Evolutionary conservation across 1,140 invertebrate genomes (phyloP).

Genomic region (Stegodyphus mimosarum): DNA sequence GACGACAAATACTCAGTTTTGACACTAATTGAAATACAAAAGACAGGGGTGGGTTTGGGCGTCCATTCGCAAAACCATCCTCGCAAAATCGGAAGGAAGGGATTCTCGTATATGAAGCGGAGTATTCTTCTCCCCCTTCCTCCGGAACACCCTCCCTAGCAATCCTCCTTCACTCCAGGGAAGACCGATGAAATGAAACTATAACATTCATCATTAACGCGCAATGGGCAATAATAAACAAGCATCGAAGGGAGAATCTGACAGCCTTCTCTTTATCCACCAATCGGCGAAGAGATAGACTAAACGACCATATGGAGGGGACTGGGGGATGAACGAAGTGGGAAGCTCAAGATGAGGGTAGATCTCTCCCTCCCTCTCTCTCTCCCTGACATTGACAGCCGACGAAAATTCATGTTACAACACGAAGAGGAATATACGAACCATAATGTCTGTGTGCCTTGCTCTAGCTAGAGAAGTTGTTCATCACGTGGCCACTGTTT

Average conservation of each 20-base stretch:
- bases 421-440: slow-evolving; percentile 1
- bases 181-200: slow-evolving; percentile 50
- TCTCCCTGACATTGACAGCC: slow-evolving; percentile 53
- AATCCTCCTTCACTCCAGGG: background rate
- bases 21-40: slow-evolving; percentile 54
- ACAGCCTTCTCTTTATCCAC: slow-evolving; percentile 48
- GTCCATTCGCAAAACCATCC: slow-evolving; percentile 11
- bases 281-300: slow-evolving; percentile 42
- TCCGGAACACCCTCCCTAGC: background rate
- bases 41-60: background rate
- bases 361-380: background rate
- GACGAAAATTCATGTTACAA: slow-evolving; percentile 57
- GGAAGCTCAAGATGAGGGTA: background rate
- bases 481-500: slow-evolving; percentile 50
- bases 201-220: slow-evolving; percentile 59
- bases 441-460: slow-evolving; percentile 40
- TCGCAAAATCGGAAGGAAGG: background rate
- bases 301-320: background rate
- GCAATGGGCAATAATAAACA: slow-evolving; percentile 59
- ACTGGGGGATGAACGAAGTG: background rate
- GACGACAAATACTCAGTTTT: background rate
- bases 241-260: slow-evolving; percentile 19
- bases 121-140: background rate
- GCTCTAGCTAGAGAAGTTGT: slow-evolving; percentile 12
- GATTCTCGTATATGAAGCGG: background rate